phyloP scores from a whole-genome alignment of 2,888 invertebrate genomes.

The Blomia tropicalis region DNA sequence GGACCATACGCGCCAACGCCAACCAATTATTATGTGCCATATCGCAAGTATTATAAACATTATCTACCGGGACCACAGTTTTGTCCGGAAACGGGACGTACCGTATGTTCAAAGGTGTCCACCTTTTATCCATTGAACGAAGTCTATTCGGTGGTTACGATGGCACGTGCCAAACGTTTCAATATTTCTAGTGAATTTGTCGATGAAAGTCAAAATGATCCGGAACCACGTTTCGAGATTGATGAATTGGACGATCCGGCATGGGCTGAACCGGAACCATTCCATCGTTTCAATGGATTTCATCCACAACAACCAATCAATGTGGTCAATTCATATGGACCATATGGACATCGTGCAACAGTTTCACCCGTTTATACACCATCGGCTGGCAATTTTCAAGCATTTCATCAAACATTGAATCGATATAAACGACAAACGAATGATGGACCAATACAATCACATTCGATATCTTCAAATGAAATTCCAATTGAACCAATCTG shows the following conservation, averaged over 20 bases:
- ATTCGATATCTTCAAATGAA: background rate
- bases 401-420: background rate
- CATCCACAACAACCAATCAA: background rate
- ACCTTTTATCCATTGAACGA: slow-evolving; percentile 30
- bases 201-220: slow-evolving; percentile 30
- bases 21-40: background rate
- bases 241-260: background rate
- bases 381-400: background rate
- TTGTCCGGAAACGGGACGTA: slow-evolving; percentile 31
- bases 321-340: background rate
- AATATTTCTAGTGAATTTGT: slow-evolving; percentile 30
- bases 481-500: slow-evolving; percentile 25
- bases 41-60: slow-evolving; percentile 17
- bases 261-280: slow-evolving; percentile 14
- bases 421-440: slow-evolving; percentile 19
- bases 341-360: background rate
- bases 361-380: background rate
- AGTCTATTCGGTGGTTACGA: slow-evolving; percentile 28
- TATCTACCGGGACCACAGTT: slow-evolving; percentile 29
- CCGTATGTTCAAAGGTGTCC: slow-evolving; percentile 29
- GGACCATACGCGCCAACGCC: background rate
- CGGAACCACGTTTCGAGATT: slow-evolving; percentile 27
- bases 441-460: slow-evolving; percentile 7
- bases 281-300: background rate
- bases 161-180: slow-evolving; percentile 28